phyloP scores from a whole-genome alignment of 2,888 invertebrate species.

The Drosophila peninsularis region DNA sequence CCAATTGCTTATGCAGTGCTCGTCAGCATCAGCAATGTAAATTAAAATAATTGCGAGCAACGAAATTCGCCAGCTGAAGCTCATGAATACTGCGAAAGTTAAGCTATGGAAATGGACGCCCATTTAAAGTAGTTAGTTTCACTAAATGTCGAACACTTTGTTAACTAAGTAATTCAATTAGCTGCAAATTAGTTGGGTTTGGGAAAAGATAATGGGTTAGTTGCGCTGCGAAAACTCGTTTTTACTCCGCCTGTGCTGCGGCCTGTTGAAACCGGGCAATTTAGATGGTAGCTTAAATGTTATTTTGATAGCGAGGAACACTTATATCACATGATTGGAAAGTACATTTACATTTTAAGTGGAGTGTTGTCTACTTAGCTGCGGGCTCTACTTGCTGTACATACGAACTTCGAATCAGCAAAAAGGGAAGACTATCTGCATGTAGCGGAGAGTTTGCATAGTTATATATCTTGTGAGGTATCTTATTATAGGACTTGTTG shows the following conservation, averaged over 20 bases:
- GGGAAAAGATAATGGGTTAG: constrained; percentile 38
- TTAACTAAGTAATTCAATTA: constrained; percentile 40
- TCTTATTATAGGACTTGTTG: neutral
- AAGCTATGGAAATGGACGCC: constrained; percentile 10
- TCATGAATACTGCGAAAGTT: constrained; percentile 6
- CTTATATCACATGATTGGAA: constrained; percentile 32
- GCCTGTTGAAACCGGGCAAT: constrained; percentile 27
- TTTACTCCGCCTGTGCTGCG: constrained; percentile 1
- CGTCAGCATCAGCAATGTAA: neutral
- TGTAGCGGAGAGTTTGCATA: neutral
- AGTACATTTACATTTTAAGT: constrained; percentile 39
- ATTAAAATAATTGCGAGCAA: constrained; percentile 3
- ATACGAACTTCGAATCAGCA: neutral
- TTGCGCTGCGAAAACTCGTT: constrained; percentile 41
- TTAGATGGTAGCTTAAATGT: constrained; percentile 16
- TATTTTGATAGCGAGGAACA: constrained; percentile 31
- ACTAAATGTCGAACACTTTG: constrained; percentile 29
- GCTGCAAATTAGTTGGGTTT: constrained; percentile 34
- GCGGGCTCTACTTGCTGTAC: constrained; percentile 1
- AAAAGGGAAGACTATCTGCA: neutral
- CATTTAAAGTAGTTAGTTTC: constrained; percentile 13
- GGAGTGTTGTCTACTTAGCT: neutral
- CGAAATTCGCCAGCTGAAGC: neutral
- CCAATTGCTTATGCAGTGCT: neutral
- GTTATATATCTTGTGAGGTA: neutral